phyloP scores from a whole-genome alignment of 2,888 invertebrate species.

The Sialis lutaria region DNA sequence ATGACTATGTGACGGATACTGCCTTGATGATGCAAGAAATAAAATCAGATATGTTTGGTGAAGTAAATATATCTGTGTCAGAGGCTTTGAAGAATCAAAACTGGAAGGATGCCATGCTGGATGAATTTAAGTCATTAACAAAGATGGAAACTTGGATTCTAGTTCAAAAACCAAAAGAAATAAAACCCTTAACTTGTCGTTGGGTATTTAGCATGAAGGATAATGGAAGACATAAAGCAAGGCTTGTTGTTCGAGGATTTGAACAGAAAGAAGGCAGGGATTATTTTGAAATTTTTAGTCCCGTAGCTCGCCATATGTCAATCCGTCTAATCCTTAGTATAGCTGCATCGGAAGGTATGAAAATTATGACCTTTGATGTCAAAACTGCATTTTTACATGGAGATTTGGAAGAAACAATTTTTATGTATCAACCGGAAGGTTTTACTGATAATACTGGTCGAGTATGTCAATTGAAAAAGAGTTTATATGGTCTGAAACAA shows the following conservation, averaged over 20 bases:
- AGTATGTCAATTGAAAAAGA: constrained; percentile 11
- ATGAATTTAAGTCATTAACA: constrained; percentile 1
- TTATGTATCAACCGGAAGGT: constrained; percentile 15
- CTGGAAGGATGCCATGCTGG: not conserved
- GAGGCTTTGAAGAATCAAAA: constrained; percentile 8
- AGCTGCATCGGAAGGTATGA: constrained; percentile 9
- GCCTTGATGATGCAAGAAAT: not conserved
- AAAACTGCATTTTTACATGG: constrained; percentile 13
- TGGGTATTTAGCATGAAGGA: constrained; percentile 11
- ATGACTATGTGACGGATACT: not conserved
- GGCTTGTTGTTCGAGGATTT: too few species aligned
- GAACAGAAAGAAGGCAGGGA: too few species aligned
- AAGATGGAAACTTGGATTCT: constrained; percentile 12
- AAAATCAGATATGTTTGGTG: constrained; percentile 10
- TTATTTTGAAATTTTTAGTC: too few species aligned
- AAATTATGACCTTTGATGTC: constrained; percentile 12
- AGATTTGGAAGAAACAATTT: constrained; percentile 11
- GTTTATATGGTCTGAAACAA: constrained; percentile 16
- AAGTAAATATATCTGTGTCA: constrained; percentile 10
- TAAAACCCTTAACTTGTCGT: constrained; percentile 10
- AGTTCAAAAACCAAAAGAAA: constrained; percentile 7
- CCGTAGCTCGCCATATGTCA: constrained; percentile 2
- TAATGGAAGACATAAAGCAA: too few species aligned
- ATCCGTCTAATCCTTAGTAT: constrained; percentile 11
- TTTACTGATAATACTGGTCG: constrained; percentile 5